Evolutionary conservation across 2,888 invertebrate species (phyloP), one percentile per base, ranked within the genome.

Genomic region (Invenusta paracnida): DNA sequence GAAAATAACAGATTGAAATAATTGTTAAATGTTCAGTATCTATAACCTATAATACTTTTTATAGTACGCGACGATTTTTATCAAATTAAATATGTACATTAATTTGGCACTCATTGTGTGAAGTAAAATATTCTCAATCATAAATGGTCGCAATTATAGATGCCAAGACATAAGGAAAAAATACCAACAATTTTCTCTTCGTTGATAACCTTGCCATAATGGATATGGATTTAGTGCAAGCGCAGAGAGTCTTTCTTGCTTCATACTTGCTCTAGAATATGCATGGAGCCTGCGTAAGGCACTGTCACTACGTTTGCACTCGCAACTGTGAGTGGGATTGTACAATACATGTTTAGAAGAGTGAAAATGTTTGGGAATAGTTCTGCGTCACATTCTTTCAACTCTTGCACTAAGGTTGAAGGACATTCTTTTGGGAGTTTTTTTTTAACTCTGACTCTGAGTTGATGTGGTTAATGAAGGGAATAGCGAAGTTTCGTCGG

Each of bases 1-100:
- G 85, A 28, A 85, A 84, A 87, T 87, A 85, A 31, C 86, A 13
- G 82, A 31, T 25, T 81, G 30, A 83, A 85, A 27, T 81, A 84
- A 81, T 84, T 25, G 23, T 48, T 5, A 48, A 48, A 48, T 48
- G 48, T 48, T 17, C 17, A 48, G 48, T 48, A 48, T 48, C 48
- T 48, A 17, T 48, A 48, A 17, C 48, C 48, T 48, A 48, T 17
- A 48, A 48, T 48, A 48, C 48, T 17, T 48, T 5, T 5, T 48
- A 48, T 48, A 48, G n/a, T n/a, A n/a, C n/a, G n/a, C n/a, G n/a
- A n/a, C n/a, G n/a, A n/a, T n/a, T n/a, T n/a, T n/a, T n/a, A n/a
- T n/a, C n/a, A n/a, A n/a, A n/a, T n/a, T n/a, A n/a, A n/a, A n/a
- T n/a, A n/a, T n/a, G n/a, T n/a, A n/a, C n/a, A n/a, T n/a, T n/a